Evolutionary conservation across 2,113 vertebrate species (phyloP), one percentile per base, ranked within the genome.

Genomic region (Xiphophorus hellerii): DNA sequence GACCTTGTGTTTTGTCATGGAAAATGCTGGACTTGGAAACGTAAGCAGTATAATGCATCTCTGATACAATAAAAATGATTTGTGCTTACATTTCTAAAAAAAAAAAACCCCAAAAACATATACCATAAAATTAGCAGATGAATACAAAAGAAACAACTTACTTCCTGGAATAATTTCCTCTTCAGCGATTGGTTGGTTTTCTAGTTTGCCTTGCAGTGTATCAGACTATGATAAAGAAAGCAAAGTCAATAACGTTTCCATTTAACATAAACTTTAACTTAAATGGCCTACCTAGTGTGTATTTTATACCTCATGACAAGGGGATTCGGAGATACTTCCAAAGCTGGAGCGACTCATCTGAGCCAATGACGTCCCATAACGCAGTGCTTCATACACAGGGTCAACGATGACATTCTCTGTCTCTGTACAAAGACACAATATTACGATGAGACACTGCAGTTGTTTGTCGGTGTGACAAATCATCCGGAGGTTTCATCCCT

Each of bases 341-440:
- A 96, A 96, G 83, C 94, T 96, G 79, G 95, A 94, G 25, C 96
- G 94, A 79, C 95, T 95, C 93, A 96, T 84, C 70, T 96, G 94
- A n/a, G 96, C 96, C 82, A 98, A 93, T 17, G 97, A 96, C 4
- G 96, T 98, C 62, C 97, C 96, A 0, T 97, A 97, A 81, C 96
- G 96, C 79, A 98, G 88, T 0, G 97, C 94, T 89, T 97, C 96
- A 6, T 98, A 98, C 71, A 97, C 88, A 0, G 97, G 97, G 86
- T 98, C 97, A 78, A 97, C 89, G 6, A 74, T 25, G 25, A 73
- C 66, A 66, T 88, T 90, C 33, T 86, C 93, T 78, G 62, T 81
- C 81, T 92, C 94, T 92, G 15, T 71, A 82, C 68, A 82, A 68
- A 67, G 28, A 3, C 78, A 76, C 51, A 58, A 25, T 67, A 65